Evolutionary conservation across 2,888 invertebrate species (phyloP), one percentile per base, ranked within the genome.

Genomic region (Keiferia lycopersicella): DNA sequence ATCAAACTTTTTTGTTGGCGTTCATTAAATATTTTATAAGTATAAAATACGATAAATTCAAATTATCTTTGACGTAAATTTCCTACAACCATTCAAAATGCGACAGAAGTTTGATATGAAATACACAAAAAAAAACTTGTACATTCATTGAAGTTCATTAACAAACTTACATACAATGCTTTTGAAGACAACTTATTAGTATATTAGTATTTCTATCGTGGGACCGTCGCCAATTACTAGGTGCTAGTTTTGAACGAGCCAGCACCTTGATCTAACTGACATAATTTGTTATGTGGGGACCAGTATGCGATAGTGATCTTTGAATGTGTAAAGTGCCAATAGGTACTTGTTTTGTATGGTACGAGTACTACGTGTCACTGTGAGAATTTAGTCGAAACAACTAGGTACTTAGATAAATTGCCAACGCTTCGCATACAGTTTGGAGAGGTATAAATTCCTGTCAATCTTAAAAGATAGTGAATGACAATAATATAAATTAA

Each of bases 321-420:
- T 56, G 56, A 16, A 26, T 56, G 59, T 59, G 41, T 34, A 38
- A 22, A 59, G n/a, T 39, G 18, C 59, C 41, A 59, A 41, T 59
- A n/a, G n/a, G n/a, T n/a, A 18, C 59, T 41, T n/a, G 34, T 59
- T 22, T 39, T 59, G 39, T 59, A 45, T 45, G 45, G 45, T 4
- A 45, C 45, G 12, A 30, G 30, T 6, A 30, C 22, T 53, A 6
- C 22, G 26, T 53, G 51, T n/a, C n/a, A n/a, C n/a, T n/a, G n/a
- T 53, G 26, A 53, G 20, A 53, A 53, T 53, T 22, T 53, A 22
- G 6, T 53, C 22, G 3, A n/a, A 45, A 45, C n/a, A n/a, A n/a
- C n/a, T 41, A 41, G 3, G 14, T 45, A 45, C 45, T 45, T 16
- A 45, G 11, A 0, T n/a, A n/a, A 2, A 0, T 45, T 16, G 3